Percentiles rank a stretch among this genome's conserved stretches.
Conservation (phyloP, 2,113 vertebrate genomes). For the Sardina pilchardus region DNA sequence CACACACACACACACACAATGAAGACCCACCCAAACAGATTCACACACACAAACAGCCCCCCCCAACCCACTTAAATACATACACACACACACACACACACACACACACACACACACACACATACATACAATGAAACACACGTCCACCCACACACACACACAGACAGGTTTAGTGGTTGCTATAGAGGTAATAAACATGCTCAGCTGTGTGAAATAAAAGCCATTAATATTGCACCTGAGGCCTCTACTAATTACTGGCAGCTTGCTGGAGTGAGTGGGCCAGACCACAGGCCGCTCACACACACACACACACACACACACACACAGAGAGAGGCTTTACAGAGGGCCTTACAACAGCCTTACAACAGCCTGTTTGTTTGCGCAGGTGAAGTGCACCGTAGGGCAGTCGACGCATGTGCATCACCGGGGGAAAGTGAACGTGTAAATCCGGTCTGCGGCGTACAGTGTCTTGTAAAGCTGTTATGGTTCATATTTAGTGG, state of each 20-base stretch:
- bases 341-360: neutral
- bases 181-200: neutral
- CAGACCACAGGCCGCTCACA: neutral
- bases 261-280: neutral
- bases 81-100: neutral
- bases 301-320: neutral
- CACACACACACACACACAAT: neutral
- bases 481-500: neutral
- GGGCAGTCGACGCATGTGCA: neutral
- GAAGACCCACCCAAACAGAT: neutral
- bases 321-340: neutral
- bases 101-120: neutral
- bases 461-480: neutral
- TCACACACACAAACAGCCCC: neutral
- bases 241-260: neutral
- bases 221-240: constrained; percentile 16
- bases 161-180: neutral
- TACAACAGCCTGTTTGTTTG: constrained; percentile 3
- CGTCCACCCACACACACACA: neutral
- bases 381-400: neutral
- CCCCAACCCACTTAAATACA: neutral
- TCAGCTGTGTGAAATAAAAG: neutral
- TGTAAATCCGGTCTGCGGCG: neutral
- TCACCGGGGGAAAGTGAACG: neutral
- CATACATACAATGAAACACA: neutral